Evolutionary conservation across 2,797 vertebrate genomes (phyloP), one percentile per base, ranked within the genome.

Genomic region (Hippocampus kuda): DNA sequence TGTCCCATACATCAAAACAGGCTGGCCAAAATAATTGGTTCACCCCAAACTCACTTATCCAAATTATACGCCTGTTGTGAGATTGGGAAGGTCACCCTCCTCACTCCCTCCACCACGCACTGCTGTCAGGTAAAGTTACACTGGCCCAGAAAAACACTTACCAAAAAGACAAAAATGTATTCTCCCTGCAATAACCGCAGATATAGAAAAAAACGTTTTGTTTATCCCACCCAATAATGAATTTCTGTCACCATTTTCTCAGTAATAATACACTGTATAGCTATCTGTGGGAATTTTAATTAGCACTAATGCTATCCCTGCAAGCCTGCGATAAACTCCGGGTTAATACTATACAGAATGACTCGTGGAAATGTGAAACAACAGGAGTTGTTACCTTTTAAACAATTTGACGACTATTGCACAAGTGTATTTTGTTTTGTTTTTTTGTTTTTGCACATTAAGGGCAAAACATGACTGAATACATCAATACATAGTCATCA

Each of bases 71-170:
- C 63, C 63, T 65, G n/a, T 24, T 46, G 62, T 44, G 38, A 27
- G 63, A 48, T 65, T 65, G 42, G 63, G n/a, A 64, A 65, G 63
- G 63, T 65, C 63, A 65, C 63, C 24, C 63, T 16, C 42, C 42
- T 65, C 63, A 48, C 38, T 13, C 3, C 30, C 27, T 10, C 34
- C 41, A 26, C 42, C 63, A 48, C 63, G 24, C 24, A 46, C 63
- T 65, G 42, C 42, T 41, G 24, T 46, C 63, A 65, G 63, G n/a
- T 65, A 65, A 65, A 46, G 63, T 46, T 65, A 65, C 42, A 26
- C 63, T 48, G n/a, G n/a, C n/a, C n/a, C 57, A 34, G 41, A 65
- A 12, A 26, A 41, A 30, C n/a, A 46, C 3, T 46, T 26, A 46
- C n/a, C 13, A 12, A n/a, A 63, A 63, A 41, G 41, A 41, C 34